Conservation (phyloP, 2,113 vertebrate species). For the Acanthisitta chloris region DNA sequence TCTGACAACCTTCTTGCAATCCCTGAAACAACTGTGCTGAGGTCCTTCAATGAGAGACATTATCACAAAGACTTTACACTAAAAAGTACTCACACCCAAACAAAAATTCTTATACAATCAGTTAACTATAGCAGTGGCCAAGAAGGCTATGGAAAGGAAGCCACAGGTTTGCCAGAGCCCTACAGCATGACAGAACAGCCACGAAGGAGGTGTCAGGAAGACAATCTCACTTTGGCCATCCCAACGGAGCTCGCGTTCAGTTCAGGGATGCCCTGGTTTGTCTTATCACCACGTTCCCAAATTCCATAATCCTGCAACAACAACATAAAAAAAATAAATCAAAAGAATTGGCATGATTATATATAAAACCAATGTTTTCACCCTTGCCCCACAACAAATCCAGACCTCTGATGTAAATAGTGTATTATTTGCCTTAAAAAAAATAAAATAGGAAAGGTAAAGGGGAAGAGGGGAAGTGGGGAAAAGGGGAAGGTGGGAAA, state of each 20-base stretch:
- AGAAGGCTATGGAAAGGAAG: neutral
- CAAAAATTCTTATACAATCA: neutral
- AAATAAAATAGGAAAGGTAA: too few species aligned
- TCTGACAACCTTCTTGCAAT: neutral
- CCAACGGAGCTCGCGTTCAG: constrained; percentile 97
- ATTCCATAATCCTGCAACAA: constrained; percentile 92
- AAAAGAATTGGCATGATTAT: neutral
- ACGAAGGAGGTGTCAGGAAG: neutral
- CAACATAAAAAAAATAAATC: neutral
- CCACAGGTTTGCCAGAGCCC: neutral
- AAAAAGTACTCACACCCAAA: neutral
- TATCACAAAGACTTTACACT: neutral
- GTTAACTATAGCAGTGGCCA: neutral
- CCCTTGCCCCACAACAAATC: neutral
- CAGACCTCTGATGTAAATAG: neutral
- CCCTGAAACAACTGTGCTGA: neutral
- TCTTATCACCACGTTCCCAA: constrained; percentile 99
- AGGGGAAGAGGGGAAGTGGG: too few species aligned
- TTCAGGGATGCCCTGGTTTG: constrained; percentile 96
- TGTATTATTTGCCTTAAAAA: neutral
- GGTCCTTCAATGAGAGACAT: neutral
- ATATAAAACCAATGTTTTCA: neutral
- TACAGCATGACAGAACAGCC: neutral
- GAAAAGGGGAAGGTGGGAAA: too few species aligned
- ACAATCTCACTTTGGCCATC: constrained; percentile 89